Conservation (phyloP, 2,113 vertebrate species). For the Siphamia tubifer region DNA sequence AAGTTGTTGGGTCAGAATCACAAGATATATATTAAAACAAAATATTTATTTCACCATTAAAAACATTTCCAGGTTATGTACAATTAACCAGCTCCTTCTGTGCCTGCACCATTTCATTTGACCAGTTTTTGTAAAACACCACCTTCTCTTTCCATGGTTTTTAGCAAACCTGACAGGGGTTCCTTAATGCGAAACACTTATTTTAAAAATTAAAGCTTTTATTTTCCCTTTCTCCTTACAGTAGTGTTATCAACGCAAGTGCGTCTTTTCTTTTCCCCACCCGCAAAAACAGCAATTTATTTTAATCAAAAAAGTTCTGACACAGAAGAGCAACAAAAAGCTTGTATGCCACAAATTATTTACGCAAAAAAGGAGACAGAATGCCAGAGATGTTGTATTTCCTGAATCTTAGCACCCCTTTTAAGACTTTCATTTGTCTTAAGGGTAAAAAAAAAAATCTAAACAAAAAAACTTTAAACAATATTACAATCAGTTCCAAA, state of each 20-base stretch:
- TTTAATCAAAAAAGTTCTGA: neutral
- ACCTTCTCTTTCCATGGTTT: neutral
- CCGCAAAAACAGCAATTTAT: neutral
- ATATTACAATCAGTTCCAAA: neutral
- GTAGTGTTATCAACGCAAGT: constrained; percentile 43
- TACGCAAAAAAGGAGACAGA: neutral
- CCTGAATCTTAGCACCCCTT: constrained; percentile 52
- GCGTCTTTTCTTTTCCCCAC: neutral
- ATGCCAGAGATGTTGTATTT: neutral
- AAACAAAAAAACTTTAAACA: neutral
- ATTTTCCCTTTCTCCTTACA: constrained; percentile 10
- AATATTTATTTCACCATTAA: constrained; percentile 64
- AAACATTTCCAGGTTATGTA: constrained; percentile 58
- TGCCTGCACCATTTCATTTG: neutral
- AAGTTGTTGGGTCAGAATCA: too few relatives aligned
- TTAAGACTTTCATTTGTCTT: neutral
- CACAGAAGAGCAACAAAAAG: constrained; percentile 15
- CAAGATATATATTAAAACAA: constrained; percentile 48
- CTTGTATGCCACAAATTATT: neutral
- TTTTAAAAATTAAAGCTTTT: constrained; percentile 30
- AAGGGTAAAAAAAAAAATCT: too few relatives aligned
- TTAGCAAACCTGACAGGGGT: neutral
- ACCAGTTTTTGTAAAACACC: neutral
- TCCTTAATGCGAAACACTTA: neutral
- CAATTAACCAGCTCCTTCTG: constrained; percentile 12